Base-by-base conservation (phyloP, 2,888 invertebrate genomes). In the Meliscaeva auricollis region DNA sequence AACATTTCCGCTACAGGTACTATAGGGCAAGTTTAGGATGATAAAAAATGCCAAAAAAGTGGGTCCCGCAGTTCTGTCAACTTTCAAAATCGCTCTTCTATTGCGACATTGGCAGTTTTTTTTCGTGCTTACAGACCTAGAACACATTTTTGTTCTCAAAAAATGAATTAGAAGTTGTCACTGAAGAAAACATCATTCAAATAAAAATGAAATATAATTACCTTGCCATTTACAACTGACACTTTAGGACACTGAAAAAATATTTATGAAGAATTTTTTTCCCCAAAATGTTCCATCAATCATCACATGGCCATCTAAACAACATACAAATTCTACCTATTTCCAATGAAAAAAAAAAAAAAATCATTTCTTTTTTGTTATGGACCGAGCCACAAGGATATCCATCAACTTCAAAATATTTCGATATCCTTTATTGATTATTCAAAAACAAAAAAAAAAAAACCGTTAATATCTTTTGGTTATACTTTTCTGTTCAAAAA, bases 371-470 rank as follows among this genome's bases (percentile, higher is more conserved):
- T n/a, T n/a, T n/a, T n/a, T n/a, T n/a, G n/a, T n/a, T n/a, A n/a
- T n/a, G n/a, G n/a, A n/a, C n/a, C n/a, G n/a, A n/a, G n/a, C 66
- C 38, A 64, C 66, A 72, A 48, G 20, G 13, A 46, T 11, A 68
- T 46, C 38, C 52, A 66, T 70, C 64, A 72, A 72, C 17, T 72
- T 84, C 13, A 20, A 66, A 56, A 66, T 60, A 35, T 75, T 79
- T n/a, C 68, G 9, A 66, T 30, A 84, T 79, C 52, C 74, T 72
- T 75, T 56, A 73, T 58, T 48, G 70, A 58, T 58, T 70, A 75
- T 46, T 70, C 11, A 3, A 20, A 60, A 38, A 58, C 2, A 22
- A 20, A 22, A 62, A 68, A 66, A 60, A 11, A 54, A 35, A 72
- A 68, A 76, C 68, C 72, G 73, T 70, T 72, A 60, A 58, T 60